Base-by-base conservation (phyloP, 2,797 vertebrate species). In the Chaenodraco wilsoni region DNA sequence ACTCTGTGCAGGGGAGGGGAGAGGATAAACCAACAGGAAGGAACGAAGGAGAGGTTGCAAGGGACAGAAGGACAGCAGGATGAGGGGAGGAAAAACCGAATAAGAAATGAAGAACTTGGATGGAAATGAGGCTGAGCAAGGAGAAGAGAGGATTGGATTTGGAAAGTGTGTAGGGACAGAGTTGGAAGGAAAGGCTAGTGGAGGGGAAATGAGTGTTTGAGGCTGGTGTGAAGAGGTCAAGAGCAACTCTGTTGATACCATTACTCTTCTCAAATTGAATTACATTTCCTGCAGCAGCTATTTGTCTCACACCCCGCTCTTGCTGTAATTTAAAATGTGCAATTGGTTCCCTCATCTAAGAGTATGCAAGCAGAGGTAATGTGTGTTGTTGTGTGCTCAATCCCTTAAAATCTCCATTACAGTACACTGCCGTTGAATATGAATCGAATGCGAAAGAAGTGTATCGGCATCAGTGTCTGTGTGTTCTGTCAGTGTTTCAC, bases 251-350 rank as follows among this genome's bases (percentile, higher is more conserved):
- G 82, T 68, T 81, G 86, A 83, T 82, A 76, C 74, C 74, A 75
- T 81, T 84, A 77, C 79, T 83, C 73, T 78, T 83, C 84, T 85
- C 78, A 86, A 71, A 73, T 61, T 78, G 67, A 88, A 85, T 73
- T 77, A 79, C 57, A 16, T 60, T 17, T 61, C 78, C 78, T 65
- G 58, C 52, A 75, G 79, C 81, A 65, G 76, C 68, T 60, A 65
- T 73, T 84, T 79, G 59, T 82, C 57, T 77, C 72, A 8, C 50
- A n/a, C 52, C 54, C 6, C 0, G 37, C 69, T 65, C 55, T 49
- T 43, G 15, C 60, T 65, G 16, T 54, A 41, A 58, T 65, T 45
- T 16, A 74, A 77, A 56, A 58, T 63, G 46, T 73, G 12, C 41
- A 11, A 57, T 44, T 31, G 11, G 31, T 69, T 75, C 17, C 21